A percentile compares a stretch with the other conserved stretches of the same genome.
phyloP scores from a whole-genome alignment of 2,113 vertebrate species.

The Furnarius figulus region DNA sequence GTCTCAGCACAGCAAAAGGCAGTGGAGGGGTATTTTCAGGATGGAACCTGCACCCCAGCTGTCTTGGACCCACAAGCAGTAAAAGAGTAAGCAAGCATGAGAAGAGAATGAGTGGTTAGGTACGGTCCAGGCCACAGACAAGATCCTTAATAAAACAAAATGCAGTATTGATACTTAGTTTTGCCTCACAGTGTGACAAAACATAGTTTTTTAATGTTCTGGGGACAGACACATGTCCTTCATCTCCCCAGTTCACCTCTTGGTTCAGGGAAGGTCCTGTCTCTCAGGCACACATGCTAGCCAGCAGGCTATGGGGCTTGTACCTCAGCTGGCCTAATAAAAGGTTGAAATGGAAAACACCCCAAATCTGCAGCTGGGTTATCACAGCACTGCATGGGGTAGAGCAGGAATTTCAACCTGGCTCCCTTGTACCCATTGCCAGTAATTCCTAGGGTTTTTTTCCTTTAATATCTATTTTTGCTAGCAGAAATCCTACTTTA shows the following conservation, averaged over 20 bases:
- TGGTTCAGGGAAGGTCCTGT: background rate
- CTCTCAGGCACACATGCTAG: background rate
- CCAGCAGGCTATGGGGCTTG: rapidly evolving
- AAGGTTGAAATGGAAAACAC: background rate
- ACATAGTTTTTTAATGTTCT: background rate
- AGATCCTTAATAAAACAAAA: background rate
- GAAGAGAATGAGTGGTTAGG: background rate
- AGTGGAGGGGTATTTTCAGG: background rate
- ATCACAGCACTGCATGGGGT: rapidly evolving
- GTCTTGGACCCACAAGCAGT: background rate
- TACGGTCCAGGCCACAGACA: background rate
- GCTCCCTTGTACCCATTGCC: background rate
- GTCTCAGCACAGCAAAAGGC: background rate
- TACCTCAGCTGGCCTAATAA: background rate
- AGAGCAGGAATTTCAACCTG: background rate
- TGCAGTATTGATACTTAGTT: background rate
- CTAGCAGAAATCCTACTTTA: background rate
- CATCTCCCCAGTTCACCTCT: background rate
- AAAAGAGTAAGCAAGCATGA: background rate
- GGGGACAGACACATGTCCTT: background rate
- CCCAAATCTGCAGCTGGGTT: background rate
- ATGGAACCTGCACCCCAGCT: background rate
- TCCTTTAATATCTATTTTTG: background rate
- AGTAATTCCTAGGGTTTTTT: rapidly evolving
- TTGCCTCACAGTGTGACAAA: background rate